Evolutionary conservation across 2,113 vertebrate species (phyloP).

Genomic region (Panurus biarmicus): DNA sequence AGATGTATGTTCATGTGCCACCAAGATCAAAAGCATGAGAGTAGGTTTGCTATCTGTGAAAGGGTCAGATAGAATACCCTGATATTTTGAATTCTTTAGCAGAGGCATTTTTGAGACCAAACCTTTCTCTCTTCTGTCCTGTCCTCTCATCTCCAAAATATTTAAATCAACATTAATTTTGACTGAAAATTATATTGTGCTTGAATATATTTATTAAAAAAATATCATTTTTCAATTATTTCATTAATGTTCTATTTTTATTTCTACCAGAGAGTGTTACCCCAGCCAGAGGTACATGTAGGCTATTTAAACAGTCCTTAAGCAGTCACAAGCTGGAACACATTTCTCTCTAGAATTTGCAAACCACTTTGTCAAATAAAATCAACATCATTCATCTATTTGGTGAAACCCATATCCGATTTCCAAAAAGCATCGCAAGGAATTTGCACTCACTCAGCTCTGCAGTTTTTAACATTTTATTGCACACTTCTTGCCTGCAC

Average conservation of each 20-base stretch:
- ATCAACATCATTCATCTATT: neutral
- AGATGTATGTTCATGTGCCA: neutral
- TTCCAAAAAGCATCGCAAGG: neutral
- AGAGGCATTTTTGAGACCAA: neutral
- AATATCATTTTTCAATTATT: too few species aligned
- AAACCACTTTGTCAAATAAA: neutral
- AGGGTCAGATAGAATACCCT: neutral
- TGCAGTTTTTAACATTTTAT: neutral
- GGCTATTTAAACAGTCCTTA: neutral
- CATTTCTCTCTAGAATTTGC: neutral
- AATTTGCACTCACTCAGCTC: neutral
- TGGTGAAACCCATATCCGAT: neutral
- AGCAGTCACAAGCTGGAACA: neutral
- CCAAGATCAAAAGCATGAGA: neutral
- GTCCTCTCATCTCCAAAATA: neutral
- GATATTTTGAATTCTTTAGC: neutral
- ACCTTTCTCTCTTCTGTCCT: neutral
- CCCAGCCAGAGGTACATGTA: neutral
- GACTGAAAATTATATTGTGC: neutral
- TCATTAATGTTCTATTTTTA: neutral
- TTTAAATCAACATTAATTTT: neutral
- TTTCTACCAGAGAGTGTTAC: neutral
- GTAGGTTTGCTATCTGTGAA: neutral
- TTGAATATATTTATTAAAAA: neutral
- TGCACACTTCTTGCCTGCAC: neutral